phyloP scores from a whole-genome alignment of 1,140 invertebrate species.

The Leucophenga varia region DNA sequence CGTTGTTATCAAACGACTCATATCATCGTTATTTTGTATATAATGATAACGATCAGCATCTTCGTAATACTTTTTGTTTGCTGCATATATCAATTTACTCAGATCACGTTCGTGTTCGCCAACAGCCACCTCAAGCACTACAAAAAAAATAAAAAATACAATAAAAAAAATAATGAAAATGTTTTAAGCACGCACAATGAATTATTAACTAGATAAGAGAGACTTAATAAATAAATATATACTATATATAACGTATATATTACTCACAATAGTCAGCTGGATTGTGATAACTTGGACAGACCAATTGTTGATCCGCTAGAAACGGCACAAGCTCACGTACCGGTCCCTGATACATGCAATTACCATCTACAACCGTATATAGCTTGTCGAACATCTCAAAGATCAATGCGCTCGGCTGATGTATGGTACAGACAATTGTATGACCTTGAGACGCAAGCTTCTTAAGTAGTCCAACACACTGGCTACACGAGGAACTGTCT shows the following conservation, averaged over 20 bases:
- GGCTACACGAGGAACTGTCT: slow-evolving; percentile 82
- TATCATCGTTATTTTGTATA: slow-evolving; percentile 18
- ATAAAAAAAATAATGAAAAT: too few species aligned
- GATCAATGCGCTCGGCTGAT: slow-evolving; percentile 91
- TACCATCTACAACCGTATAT: slow-evolving; percentile 85
- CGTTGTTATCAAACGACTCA: slow-evolving; percentile 30
- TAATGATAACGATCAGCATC: slow-evolving; percentile 45
- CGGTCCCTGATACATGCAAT: slow-evolving; percentile 86
- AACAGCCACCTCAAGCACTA: slow-evolving; percentile 78
- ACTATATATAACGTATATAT: too few species aligned
- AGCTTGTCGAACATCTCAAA: slow-evolving; percentile 96
- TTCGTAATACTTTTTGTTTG: slow-evolving; percentile 60
- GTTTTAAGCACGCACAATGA: not conserved
- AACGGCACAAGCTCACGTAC: slow-evolving; percentile 77
- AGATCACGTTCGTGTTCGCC: slow-evolving; percentile 71
- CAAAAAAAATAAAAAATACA: not conserved
- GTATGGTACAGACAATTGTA: slow-evolving; percentile 88
- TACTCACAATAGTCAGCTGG: slow-evolving; percentile 78
- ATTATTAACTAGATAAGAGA: slow-evolving; percentile 3
- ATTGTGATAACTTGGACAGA: slow-evolving; percentile 92
- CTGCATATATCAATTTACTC: slow-evolving; percentile 61
- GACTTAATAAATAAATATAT: not conserved
- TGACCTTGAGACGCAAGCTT: slow-evolving; percentile 75
- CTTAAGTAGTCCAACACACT: slow-evolving; percentile 76
- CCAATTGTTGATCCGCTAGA: slow-evolving; percentile 71